Conservation (phyloP, 1,140 invertebrate species). For the Drosophila arizonae region DNA sequence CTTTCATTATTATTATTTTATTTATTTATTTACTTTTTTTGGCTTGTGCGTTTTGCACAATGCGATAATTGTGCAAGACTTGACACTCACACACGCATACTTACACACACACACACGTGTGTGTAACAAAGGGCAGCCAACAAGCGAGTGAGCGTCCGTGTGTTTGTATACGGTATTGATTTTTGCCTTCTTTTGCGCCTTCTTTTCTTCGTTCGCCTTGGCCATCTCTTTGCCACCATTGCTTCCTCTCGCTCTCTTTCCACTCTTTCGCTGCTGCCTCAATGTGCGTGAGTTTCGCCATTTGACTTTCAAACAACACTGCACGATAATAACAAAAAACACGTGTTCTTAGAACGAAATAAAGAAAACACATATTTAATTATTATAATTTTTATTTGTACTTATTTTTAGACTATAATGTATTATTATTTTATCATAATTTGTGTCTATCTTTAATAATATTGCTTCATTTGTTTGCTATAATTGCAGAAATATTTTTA, state of each 20-base stretch:
- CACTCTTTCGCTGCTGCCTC: conserved; percentile 21
- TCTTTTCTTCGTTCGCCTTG: conserved; percentile 43
- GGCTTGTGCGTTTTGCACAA: conserved; percentile 50
- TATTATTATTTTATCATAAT: too few relatives aligned
- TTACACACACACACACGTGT: conserved; percentile 6
- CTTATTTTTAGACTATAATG: too few relatives aligned
- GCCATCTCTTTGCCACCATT: background rate
- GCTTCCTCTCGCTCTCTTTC: conserved; percentile 1
- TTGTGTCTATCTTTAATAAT: too few relatives aligned
- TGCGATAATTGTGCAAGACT: conserved; percentile 65
- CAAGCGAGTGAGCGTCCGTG: conserved; percentile 49
- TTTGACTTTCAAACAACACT: conserved; percentile 51
- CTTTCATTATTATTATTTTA: conserved; percentile 23
- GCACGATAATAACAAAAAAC: conserved; percentile 13
- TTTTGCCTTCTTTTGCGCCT: conserved; percentile 70
- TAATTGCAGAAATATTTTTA: too few relatives aligned
- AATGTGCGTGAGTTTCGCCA: conserved; percentile 66
- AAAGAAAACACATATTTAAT: too few relatives aligned
- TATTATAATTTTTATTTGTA: too few relatives aligned
- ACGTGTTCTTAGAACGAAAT: background rate
- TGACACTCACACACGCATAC: conserved; percentile 22
- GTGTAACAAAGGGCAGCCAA: conserved; percentile 32
- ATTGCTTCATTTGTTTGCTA: too few relatives aligned
- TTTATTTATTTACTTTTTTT: background rate
- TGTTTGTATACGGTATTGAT: conserved; percentile 75